A percentile compares a stretch with the other conserved stretches of the same genome.
phyloP scores from a whole-genome alignment of 37 sponge, comb jelly and placozoan genomes.

The Geodia barretti region DNA sequence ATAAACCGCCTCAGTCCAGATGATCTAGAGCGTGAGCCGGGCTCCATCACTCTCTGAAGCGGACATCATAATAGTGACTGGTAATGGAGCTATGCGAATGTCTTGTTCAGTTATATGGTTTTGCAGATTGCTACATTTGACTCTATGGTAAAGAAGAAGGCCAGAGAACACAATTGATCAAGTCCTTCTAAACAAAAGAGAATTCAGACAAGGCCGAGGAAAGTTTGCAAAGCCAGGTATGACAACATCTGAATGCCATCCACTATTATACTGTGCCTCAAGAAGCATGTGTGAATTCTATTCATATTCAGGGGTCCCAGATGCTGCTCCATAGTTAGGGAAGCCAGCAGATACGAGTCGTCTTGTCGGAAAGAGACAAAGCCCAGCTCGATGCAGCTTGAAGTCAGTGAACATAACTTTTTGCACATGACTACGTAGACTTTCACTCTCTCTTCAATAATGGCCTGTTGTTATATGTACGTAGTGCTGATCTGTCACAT shows the following conservation, averaged over 20 bases:
- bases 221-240: constrained; percentile 73
- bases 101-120: background rate
- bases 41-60: constrained; percentile 8
- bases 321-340: constrained; percentile 75
- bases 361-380: constrained; percentile 54
- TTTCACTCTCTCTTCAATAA: too few relatives aligned
- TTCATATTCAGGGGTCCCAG: constrained; percentile 74
- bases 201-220: constrained; percentile 65
- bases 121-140: constrained; percentile 78
- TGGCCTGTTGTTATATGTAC: too few relatives aligned
- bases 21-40: constrained; percentile 1
- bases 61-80: constrained; percentile 54
- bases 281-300: too few relatives aligned
- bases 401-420: constrained; percentile 37
- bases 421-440: too few relatives aligned
- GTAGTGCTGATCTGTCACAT: too few relatives aligned
- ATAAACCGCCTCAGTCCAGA: background rate
- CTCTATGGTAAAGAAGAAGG: too few relatives aligned
- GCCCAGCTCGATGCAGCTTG: constrained; percentile 28
- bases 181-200: constrained; percentile 82
- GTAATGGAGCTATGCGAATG: background rate
- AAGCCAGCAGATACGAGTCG: constrained; percentile 70
- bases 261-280: too few relatives aligned
- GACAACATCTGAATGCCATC: too few relatives aligned
- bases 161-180: constrained; percentile 81